Evolutionary conservation across 1,140 invertebrate species (phyloP).

Genomic region (Pseudomyrmex pallidus): DNA sequence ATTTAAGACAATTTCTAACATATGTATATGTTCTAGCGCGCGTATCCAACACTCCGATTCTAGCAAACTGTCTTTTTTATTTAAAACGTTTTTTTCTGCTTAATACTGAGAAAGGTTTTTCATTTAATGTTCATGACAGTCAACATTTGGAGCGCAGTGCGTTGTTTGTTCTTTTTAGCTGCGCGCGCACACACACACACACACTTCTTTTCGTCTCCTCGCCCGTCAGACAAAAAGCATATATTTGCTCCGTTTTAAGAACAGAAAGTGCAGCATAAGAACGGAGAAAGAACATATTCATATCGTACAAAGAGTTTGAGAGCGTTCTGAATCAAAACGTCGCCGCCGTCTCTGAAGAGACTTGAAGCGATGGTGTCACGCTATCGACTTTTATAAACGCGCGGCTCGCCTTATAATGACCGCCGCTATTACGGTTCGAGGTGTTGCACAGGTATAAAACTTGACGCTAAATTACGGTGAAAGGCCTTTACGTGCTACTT

Average conservation of each 20-base stretch:
- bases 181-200: too few species aligned
- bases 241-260: constrained; percentile 10
- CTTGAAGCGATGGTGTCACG: constrained; percentile 73
- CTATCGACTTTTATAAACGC: constrained; percentile 66
- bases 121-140: constrained; percentile 17
- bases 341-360: constrained; percentile 19
- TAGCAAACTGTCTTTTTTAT: neutral
- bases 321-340: constrained; percentile 40
- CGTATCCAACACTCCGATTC: neutral
- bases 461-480: constrained; percentile 58
- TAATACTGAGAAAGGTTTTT: neutral
- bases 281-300: neutral
- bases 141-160: neutral
- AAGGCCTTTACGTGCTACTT: constrained; percentile 52
- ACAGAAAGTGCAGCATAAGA: neutral
- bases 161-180: neutral
- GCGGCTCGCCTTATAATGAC: constrained; percentile 59
- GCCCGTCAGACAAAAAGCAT: neutral
- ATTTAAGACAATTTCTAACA: neutral
- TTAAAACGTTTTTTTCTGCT: neutral
- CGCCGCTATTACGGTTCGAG: constrained; percentile 63
- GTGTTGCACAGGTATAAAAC: constrained; percentile 62
- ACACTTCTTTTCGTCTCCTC: neutral
- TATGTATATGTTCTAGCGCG: neutral
- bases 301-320: constrained; percentile 20